phyloP scores from a whole-genome alignment of 23 tunicate genomes.

The Oikopleura albicans region DNA sequence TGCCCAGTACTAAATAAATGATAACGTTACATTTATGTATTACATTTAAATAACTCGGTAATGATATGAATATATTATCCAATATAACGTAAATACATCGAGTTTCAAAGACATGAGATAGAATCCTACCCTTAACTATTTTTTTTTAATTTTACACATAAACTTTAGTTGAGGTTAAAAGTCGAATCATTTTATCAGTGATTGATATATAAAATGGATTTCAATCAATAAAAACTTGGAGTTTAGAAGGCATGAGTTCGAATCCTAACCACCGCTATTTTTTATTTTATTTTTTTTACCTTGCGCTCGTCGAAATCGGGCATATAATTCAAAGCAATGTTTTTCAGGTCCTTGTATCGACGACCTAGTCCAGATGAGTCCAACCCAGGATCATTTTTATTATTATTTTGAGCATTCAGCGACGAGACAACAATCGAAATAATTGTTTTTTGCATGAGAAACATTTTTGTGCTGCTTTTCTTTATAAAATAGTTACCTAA shows the following conservation, averaged over 20 bases:
- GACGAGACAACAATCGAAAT: neutral
- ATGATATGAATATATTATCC: neutral
- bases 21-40: neutral
- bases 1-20: conserved; percentile 13
- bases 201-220: too few relatives aligned
- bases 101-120: too few relatives aligned
- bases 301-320: neutral
- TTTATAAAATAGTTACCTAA: too few relatives aligned
- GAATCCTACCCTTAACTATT: too few relatives aligned
- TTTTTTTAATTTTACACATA: too few relatives aligned
- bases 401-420: neutral
- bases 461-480: neutral
- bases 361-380: neutral
- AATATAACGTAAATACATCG: too few relatives aligned
- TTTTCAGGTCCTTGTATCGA: neutral
- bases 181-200: too few relatives aligned
- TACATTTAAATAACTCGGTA: neutral
- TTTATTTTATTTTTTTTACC: neutral
- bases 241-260: too few relatives aligned
- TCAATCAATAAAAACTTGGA: too few relatives aligned
- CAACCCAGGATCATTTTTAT: neutral
- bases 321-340: neutral
- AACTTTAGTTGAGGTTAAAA: too few relatives aligned
- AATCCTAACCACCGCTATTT: too few relatives aligned
- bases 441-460: neutral